Evolutionary conservation across 2,888 invertebrate genomes (phyloP).

Genomic region (Diarsia brunnea): DNA sequence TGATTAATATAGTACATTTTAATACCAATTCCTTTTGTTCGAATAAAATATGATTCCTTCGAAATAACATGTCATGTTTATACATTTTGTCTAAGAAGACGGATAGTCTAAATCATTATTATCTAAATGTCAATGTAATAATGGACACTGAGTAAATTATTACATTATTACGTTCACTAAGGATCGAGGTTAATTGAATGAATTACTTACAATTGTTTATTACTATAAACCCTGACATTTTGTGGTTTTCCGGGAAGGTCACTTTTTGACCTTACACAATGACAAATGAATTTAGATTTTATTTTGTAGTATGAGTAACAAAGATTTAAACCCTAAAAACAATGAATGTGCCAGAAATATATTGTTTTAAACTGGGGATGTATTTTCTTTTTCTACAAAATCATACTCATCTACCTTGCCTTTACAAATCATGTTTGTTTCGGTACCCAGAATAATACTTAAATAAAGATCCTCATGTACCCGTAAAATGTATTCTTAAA

Average conservation of each 20-base stretch:
- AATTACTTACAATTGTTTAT: constrained; percentile 42
- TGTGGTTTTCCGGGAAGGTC: constrained; percentile 40
- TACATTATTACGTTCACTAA: constrained; percentile 48
- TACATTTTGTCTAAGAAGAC: constrained; percentile 25
- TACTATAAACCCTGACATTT: constrained; percentile 55
- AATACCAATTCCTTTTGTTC: not conserved
- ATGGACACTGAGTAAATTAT: constrained; percentile 44
- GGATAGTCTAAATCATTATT: constrained; percentile 46
- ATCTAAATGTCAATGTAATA: constrained; percentile 61
- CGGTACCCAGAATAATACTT: not conserved
- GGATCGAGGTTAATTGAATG: constrained; percentile 57
- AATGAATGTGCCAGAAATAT: too few relatives aligned
- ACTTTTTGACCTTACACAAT: not conserved
- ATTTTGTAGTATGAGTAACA: too few relatives aligned
- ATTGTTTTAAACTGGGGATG: too few relatives aligned
- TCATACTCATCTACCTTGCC: too few relatives aligned
- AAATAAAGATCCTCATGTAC: not conserved
- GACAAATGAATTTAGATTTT: not conserved
- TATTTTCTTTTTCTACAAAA: too few relatives aligned
- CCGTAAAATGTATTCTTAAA: not conserved
- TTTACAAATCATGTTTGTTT: not conserved
- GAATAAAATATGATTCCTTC: not conserved
- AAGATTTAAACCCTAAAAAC: too few relatives aligned
- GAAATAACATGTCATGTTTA: constrained; percentile 8
- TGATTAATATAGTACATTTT: not conserved